Evolutionary conservation across 2,888 invertebrate species (phyloP).

Genomic region (Abrostola triplasia): DNA sequence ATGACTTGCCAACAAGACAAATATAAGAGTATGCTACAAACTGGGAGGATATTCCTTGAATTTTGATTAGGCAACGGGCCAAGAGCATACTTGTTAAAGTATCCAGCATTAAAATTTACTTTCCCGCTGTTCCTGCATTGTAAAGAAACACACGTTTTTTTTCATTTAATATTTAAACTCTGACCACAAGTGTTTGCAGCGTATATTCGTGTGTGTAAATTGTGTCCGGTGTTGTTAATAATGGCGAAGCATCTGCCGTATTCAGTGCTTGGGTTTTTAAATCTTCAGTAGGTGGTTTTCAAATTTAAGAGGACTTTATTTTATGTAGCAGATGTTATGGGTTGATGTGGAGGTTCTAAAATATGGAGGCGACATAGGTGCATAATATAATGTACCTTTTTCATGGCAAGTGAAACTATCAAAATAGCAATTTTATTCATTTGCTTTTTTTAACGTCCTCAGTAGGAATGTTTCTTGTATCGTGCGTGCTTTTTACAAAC

Average conservation of each 20-base stretch:
- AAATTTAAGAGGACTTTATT: too few relatives aligned
- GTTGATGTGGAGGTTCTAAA: too few relatives aligned
- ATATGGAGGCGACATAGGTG: too few relatives aligned
- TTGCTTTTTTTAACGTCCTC: too few relatives aligned
- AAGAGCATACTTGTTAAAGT: conserved; percentile 46
- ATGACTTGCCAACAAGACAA: conserved; percentile 11
- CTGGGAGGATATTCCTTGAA: conserved; percentile 37
- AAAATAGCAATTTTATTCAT: too few relatives aligned
- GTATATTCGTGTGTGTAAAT: neutral
- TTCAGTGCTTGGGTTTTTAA: neutral
- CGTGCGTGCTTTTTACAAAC: too few relatives aligned
- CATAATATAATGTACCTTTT: too few relatives aligned
- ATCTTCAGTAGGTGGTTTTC: neutral
- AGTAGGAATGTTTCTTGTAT: too few relatives aligned
- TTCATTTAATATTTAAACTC: conserved; percentile 28
- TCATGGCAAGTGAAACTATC: too few relatives aligned
- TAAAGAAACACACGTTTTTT: conserved; percentile 17
- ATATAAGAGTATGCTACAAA: conserved; percentile 16
- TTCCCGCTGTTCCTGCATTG: conserved; percentile 15
- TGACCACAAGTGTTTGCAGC: conserved; percentile 17
- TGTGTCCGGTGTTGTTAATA: neutral
- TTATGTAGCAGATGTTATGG: too few relatives aligned
- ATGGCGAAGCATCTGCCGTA: neutral
- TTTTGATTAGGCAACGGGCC: conserved; percentile 54
- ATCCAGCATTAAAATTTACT: conserved; percentile 29